Evolutionary conservation across 2,888 invertebrate species (phyloP), one percentile per base, ranked within the genome.

Genomic region (Rutpela maculata): DNA sequence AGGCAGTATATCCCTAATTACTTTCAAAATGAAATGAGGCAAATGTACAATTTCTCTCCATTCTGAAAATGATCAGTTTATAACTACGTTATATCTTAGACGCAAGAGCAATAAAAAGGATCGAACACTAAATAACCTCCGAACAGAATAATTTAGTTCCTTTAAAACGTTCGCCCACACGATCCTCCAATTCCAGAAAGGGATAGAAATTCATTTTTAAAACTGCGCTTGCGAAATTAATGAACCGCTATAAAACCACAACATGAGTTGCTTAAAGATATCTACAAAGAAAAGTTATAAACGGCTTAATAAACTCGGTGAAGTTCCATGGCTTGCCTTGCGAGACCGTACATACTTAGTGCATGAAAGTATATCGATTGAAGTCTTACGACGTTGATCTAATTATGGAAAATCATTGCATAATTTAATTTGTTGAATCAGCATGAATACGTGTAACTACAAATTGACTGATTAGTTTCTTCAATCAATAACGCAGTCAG

Each of bases 311-410:
- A 62, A 62, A 62, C 62, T 15, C 50, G 6, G 50, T n/a, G 50
- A 50, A 50, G 50, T 50, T 65, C 43, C 43, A 43, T 65, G 65
- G 65, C 65, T 43, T 18, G 65, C 19, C 65, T 43, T 18, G 65
- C 19, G 18, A 65, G 65, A 43, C 19, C 43, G 55, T 62, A 50
- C 38, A 66, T 63, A 22, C 38, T 38, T 19, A 65, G 19, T 19
- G 18, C 65, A 43, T 65, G 65, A 43, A 65, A 65, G 65, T 65
- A 38, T 63, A 75, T 78, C 77, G 71, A 74, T 74, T 72, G 79
- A 77, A 79, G 74, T 74, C 77, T 72, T 66, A 71, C 73, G 67
- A 77, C 77, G 74, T 77, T 74, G 75, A 76, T 79, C 75, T 79
- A 73, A 79, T 79, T 77, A 75, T 56, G 57, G 72, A 76, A 79